Evolutionary conservation across 37 sponge, comb jelly and placozoan genomes (phyloP), one percentile per base, ranked within the genome.

Genomic region (Spongilla lacustris): DNA sequence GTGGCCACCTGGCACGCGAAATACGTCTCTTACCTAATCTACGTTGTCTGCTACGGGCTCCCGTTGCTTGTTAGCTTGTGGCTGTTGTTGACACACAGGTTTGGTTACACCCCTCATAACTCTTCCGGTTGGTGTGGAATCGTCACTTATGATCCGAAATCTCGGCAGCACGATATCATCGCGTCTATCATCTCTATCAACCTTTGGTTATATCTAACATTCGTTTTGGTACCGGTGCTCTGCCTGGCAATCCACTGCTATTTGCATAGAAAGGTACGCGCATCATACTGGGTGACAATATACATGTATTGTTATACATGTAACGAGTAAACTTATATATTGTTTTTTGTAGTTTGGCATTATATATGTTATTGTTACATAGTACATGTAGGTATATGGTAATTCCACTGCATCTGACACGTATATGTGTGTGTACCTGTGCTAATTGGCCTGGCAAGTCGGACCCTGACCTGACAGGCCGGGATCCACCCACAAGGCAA

Each of bases 151-250:
- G 11, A 79, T 79, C 66, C 66, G 27, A 32, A 27, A 58, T 12
- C 32, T 49, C 24, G 28, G 14, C 67, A 41, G 22, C 48, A 70
- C 32, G 71, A 82, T 36, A 48, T 83, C 37, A 58, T 77, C 3
- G 86, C 68, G 0, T 14, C 31, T 1, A 27, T 81, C 2, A 58
- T 86, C 68, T 78, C 87, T 11, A 82, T 86, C 25, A 74, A 91
- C 48, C 71, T 91, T 48, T 91, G 91, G 91, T 77, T 86, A 6
- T 74, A 71, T 25, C 66, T 91, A 27, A 91, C 87, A 4, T 82
- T 81, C 46, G 28, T 86, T 34, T 71, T 91, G 2, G 67, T 82
- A 21, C 70, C 77, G 12, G 74, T 86, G 10, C 70, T 91, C 38
- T 91, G 46, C 71, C 28, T 91, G 0, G 33, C 78, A 29, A 69